phyloP scores from a whole-genome alignment of 2,113 vertebrate genomes.

The Rhinopomastus cyanomelas region DNA sequence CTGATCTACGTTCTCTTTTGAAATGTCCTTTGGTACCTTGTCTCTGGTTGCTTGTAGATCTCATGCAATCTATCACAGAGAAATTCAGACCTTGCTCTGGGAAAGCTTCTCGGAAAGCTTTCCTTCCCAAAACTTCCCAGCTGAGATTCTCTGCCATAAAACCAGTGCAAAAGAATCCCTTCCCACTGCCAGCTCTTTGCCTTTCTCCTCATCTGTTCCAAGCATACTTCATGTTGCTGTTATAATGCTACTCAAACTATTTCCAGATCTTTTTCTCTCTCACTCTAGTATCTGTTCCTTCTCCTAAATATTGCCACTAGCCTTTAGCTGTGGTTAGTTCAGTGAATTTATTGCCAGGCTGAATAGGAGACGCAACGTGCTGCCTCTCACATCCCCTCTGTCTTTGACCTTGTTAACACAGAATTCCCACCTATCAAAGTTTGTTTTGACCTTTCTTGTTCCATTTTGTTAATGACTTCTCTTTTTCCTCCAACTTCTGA shows the following conservation, averaged over 20 bases:
- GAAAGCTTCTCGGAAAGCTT: background rate
- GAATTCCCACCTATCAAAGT: background rate
- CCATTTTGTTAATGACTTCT: background rate
- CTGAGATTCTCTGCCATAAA: background rate
- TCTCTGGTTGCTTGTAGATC: background rate
- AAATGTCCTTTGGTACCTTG: background rate
- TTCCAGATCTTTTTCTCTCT: background rate
- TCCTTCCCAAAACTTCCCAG: background rate
- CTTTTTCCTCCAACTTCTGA: background rate
- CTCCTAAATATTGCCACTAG: background rate
- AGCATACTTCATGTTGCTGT: background rate
- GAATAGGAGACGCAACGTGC: background rate
- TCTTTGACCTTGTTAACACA: background rate
- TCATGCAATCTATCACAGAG: background rate
- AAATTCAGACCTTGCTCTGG: background rate
- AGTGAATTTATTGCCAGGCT: background rate
- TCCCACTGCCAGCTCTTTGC: background rate
- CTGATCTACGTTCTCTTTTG: background rate
- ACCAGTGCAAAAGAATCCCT: background rate
- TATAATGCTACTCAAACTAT: background rate
- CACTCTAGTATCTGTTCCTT: background rate
- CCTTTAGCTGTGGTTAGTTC: background rate
- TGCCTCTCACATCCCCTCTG: background rate
- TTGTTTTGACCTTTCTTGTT: background rate
- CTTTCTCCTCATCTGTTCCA: background rate